Conservation (phyloP, 2,888 invertebrate genomes). For the Crematogaster levior region DNA sequence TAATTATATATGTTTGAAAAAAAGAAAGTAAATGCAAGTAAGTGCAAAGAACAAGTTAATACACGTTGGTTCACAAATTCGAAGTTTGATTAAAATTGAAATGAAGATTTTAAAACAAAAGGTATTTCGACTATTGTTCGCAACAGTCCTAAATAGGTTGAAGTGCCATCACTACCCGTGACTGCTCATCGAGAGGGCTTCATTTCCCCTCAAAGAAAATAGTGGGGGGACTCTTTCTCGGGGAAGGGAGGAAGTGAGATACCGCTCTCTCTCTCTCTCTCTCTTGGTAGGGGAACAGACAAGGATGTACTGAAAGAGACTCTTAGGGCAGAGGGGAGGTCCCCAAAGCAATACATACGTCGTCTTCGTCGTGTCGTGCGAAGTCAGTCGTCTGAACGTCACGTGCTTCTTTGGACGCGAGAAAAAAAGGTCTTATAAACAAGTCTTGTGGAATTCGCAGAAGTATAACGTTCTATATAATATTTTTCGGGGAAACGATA, state of each 20-base stretch:
- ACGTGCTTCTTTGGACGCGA: conserved; percentile 69
- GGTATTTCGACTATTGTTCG: conserved; percentile 31
- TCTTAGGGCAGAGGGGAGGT: conserved; percentile 63
- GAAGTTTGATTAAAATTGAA: neutral
- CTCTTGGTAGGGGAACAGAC: conserved; percentile 49
- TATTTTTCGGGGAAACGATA: neutral
- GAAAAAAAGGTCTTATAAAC: conserved; percentile 27
- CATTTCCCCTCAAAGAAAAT: conserved; percentile 30
- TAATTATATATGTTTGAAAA: neutral
- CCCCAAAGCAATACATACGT: conserved; percentile 64
- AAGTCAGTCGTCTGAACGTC: conserved; percentile 76
- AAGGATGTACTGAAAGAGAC: conserved; percentile 64
- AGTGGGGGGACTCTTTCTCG: conserved; percentile 60
- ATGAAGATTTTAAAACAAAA: neutral
- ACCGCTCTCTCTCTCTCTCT: conserved; percentile 22
- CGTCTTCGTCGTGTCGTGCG: conserved; percentile 63
- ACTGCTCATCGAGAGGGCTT: conserved; percentile 63
- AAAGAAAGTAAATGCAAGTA: neutral
- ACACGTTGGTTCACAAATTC: too few relatives aligned
- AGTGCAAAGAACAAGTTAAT: neutral
- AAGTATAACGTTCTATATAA: neutral
- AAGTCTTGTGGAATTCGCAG: neutral
- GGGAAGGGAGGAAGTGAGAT: conserved; percentile 42
- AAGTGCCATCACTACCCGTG: conserved; percentile 56
- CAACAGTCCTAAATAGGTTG: neutral